Conservation (phyloP, 2,888 invertebrate genomes). For the Petrolisthes manimaculis region DNA sequence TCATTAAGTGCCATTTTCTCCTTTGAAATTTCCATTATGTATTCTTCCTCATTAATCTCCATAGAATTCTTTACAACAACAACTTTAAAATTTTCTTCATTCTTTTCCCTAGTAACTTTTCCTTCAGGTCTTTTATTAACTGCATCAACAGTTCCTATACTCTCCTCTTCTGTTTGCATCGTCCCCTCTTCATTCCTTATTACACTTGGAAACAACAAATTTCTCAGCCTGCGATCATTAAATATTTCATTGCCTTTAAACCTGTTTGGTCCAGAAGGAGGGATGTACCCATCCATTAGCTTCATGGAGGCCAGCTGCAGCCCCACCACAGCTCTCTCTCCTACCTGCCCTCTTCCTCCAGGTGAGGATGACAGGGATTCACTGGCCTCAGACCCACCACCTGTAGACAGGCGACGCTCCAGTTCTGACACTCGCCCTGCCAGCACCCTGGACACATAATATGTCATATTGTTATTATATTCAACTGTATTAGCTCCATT, state of each 20-base stretch:
- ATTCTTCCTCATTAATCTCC: neutral
- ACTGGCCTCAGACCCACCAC: neutral
- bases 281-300: conserved; percentile 56
- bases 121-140: neutral
- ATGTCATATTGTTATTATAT: neutral
- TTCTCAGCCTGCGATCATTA: conserved; percentile 31
- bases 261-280: conserved; percentile 42
- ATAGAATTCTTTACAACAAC: too few species aligned
- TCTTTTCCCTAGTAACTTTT: neutral
- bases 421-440: conserved; percentile 38
- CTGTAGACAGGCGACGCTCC: conserved; percentile 33
- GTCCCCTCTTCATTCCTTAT: conserved; percentile 11
- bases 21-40: neutral
- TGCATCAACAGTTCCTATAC: neutral
- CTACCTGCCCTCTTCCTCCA: neutral
- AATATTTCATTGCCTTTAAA: conserved; percentile 31
- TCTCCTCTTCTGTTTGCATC: neutral
- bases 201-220: neutral
- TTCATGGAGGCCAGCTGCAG: conserved; percentile 28
- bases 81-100: neutral
- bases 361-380: neutral
- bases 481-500: neutral
- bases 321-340: neutral
- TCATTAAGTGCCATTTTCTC: neutral
- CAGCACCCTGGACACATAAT: conserved; percentile 38